A percentile compares a stretch with the other conserved stretches of the same genome.
Conservation (phyloP, 2,797 vertebrate genomes). For the Fistularia tabacaria region DNA sequence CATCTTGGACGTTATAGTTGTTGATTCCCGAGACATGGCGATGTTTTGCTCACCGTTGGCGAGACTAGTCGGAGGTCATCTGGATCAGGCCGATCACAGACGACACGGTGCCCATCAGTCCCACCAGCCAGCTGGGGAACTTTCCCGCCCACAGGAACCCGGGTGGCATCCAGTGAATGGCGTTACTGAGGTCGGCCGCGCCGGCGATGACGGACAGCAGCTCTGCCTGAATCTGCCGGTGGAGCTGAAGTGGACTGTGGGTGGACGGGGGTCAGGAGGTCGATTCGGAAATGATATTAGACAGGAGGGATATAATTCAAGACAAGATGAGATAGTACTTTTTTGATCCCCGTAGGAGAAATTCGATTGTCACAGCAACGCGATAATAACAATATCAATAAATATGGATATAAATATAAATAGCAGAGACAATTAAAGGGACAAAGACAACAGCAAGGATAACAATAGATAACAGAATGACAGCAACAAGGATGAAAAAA, state of each 20-base stretch:
- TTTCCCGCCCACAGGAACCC: slow-evolving; percentile 88
- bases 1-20: no score
- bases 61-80: slow-evolving; percentile 43
- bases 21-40: slow-evolving; percentile 5
- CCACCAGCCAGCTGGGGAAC: slow-evolving; percentile 89
- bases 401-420: no score
- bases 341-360: no score
- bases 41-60: slow-evolving; percentile 15
- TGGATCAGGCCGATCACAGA: slow-evolving; percentile 85
- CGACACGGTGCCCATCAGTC: slow-evolving; percentile 88
- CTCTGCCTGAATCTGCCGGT: slow-evolving; percentile 71
- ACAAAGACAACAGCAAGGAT: no score
- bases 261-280: background rate
- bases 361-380: no score
- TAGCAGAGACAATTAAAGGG: no score
- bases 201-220: slow-evolving; percentile 74
- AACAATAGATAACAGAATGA: no score
- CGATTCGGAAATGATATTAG: background rate
- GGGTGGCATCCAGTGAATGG: slow-evolving; percentile 90
- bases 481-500: no score
- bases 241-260: slow-evolving; percentile 41
- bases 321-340: no score
- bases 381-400: no score
- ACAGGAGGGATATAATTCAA: background rate
- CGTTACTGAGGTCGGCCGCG: slow-evolving; percentile 84